Evolutionary conservation across 2,888 invertebrate species (phyloP).

Genomic region (Criorhina ranunculi): DNA sequence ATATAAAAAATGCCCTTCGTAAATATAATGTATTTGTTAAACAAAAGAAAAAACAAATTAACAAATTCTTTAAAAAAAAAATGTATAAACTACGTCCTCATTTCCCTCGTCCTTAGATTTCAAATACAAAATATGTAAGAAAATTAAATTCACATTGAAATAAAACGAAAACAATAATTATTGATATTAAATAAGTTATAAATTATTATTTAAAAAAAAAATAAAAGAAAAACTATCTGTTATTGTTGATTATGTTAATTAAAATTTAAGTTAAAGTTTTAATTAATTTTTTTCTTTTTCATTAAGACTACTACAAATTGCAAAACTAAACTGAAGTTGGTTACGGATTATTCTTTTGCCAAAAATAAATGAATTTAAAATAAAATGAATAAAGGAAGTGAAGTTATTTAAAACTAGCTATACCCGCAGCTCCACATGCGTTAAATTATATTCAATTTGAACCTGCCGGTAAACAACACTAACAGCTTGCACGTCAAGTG

Average conservation of each 20-base stretch:
- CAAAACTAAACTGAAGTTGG: constrained; percentile 63
- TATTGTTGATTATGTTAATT: constrained; percentile 73
- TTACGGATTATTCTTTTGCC: constrained; percentile 72
- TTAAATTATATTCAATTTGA: too few relatives aligned
- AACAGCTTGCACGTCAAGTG: too few relatives aligned
- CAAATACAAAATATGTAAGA: constrained; percentile 41
- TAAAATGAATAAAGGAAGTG: constrained; percentile 1
- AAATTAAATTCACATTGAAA: constrained; percentile 67
- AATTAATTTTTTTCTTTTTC: constrained; percentile 42
- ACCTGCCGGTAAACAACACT: too few relatives aligned
- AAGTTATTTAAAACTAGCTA: not conserved
- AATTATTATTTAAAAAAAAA: constrained; percentile 38
- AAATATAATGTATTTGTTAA: constrained; percentile 62
- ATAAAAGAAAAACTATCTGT: constrained; percentile 51
- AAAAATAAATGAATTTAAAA: constrained; percentile 60
- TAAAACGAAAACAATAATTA: constrained; percentile 70
- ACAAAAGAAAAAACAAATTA: constrained; percentile 32
- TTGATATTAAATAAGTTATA: constrained; percentile 52
- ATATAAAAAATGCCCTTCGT: constrained; percentile 45
- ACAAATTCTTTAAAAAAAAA: constrained; percentile 43
- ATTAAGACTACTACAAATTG: constrained; percentile 48
- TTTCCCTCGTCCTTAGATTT: constrained; percentile 58
- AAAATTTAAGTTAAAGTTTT: constrained; percentile 43
- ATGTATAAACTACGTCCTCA: constrained; percentile 52
- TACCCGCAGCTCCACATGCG: too few relatives aligned